phyloP scores from a whole-genome alignment of 2,113 vertebrate species.

The Acrocephalus kingi region DNA sequence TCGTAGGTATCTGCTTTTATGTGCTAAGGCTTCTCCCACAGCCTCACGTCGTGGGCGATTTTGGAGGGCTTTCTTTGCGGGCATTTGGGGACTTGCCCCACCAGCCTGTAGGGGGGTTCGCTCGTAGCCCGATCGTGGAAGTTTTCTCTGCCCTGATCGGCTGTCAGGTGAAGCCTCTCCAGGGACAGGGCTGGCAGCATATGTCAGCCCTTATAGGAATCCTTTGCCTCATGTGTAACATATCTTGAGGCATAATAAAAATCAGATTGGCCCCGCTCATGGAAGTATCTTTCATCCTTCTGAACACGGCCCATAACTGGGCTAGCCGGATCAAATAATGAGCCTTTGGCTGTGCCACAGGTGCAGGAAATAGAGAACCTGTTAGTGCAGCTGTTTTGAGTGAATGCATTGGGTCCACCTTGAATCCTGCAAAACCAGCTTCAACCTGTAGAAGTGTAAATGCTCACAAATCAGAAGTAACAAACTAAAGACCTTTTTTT shows the following conservation, averaged over 20 bases:
- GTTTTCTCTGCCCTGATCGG: not conserved
- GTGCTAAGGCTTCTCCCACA: not conserved
- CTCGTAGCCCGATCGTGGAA: fast-evolving
- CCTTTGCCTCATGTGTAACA: not conserved
- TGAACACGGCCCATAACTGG: not conserved
- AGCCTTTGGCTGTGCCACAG: not conserved
- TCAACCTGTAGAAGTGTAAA: not conserved
- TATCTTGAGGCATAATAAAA: not conserved
- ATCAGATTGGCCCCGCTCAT: not conserved
- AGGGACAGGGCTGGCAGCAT: too few species aligned
- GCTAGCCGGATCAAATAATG: not conserved
- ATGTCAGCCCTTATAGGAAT: not conserved
- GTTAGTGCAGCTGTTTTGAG: not conserved
- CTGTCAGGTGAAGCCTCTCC: not conserved
- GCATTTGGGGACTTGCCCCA: too few species aligned
- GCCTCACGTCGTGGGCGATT: fast-evolving
- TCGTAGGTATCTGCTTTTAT: not conserved
- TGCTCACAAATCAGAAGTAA: not conserved
- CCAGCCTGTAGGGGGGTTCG: fast-evolving
- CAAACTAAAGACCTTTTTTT: not conserved
- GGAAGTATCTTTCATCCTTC: not conserved
- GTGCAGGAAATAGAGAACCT: not conserved
- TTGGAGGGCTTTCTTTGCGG: not conserved
- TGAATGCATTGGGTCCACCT: not conserved
- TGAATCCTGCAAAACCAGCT: not conserved